Conservation (phyloP, 2,113 vertebrate species). For the Pseudorasbora parva region DNA sequence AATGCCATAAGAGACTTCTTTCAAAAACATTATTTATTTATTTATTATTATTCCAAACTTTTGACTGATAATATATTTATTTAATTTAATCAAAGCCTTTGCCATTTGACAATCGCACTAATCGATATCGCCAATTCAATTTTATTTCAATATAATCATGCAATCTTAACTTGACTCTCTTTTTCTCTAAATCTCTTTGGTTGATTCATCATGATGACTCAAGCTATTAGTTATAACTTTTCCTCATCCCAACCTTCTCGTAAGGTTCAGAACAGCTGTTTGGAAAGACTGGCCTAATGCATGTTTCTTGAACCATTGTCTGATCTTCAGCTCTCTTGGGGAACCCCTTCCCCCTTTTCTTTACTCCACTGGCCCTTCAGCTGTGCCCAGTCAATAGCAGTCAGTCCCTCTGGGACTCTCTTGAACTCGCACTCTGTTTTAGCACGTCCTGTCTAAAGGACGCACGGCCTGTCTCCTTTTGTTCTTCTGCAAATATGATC, state of each 20-base stretch:
- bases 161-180: no score
- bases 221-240: not conserved
- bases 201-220: not conserved
- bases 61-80: no score
- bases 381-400: slow-evolving; percentile 69
- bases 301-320: slow-evolving; percentile 55
- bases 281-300: slow-evolving; percentile 45
- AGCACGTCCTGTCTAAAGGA: slow-evolving; percentile 72
- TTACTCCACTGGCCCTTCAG: slow-evolving; percentile 74
- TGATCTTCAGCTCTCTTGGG: slow-evolving; percentile 51
- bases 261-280: slow-evolving; percentile 67
- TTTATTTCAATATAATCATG: no score
- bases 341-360: slow-evolving; percentile 69
- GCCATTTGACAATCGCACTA: no score
- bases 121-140: no score
- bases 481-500: slow-evolving; percentile 79
- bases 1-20: no score
- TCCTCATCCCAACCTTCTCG: slow-evolving; percentile 12
- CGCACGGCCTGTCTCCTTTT: slow-evolving; percentile 71
- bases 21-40: no score
- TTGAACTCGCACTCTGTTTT: slow-evolving; percentile 74
- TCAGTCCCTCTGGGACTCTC: slow-evolving; percentile 70
- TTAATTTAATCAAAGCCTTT: no score
- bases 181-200: not conserved
- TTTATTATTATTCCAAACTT: no score